Percentiles rank a stretch among this genome's conserved stretches.
phyloP scores from a whole-genome alignment of 2,113 vertebrate species.

The Boulengerochromis microlepis region DNA sequence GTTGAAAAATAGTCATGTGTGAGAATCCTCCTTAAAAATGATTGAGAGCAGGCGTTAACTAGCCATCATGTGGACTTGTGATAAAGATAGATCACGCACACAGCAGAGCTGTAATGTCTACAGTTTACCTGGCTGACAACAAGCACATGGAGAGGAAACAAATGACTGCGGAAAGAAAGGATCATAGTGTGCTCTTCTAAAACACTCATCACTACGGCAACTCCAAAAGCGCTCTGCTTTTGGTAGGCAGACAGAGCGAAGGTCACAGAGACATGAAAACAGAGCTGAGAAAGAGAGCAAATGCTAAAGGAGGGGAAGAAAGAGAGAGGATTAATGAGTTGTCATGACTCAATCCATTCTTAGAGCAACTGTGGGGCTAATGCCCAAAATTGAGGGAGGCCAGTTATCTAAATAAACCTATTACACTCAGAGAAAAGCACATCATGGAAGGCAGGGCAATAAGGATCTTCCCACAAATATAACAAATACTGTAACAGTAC shows the following conservation, averaged over 20 bases:
- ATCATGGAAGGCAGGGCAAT: background rate
- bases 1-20: background rate
- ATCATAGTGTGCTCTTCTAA: slow-evolving; percentile 23
- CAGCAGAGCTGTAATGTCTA: slow-evolving; percentile 7
- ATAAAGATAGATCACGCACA: background rate
- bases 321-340: slow-evolving; percentile 35
- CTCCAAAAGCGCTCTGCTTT: slow-evolving; percentile 10
- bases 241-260: slow-evolving; percentile 32
- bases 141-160: slow-evolving; percentile 26
- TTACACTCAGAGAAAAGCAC: background rate
- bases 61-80: slow-evolving; percentile 7
- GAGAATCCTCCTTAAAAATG: slow-evolving; percentile 29
- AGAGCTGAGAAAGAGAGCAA: slow-evolving; percentile 18
- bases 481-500: background rate
- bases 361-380: background rate
- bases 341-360: slow-evolving; percentile 43
- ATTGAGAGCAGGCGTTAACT: background rate
- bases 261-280: slow-evolving; percentile 30
- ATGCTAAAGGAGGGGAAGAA: background rate
- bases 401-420: background rate
- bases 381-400: slow-evolving; percentile 1
- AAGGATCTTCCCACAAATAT: background rate
- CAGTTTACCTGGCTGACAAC: slow-evolving; percentile 28
- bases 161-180: slow-evolving; percentile 37
- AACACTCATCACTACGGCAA: slow-evolving; percentile 1